phyloP scores from a whole-genome alignment of 1,140 invertebrate species.

The Megalopta genalis region DNA sequence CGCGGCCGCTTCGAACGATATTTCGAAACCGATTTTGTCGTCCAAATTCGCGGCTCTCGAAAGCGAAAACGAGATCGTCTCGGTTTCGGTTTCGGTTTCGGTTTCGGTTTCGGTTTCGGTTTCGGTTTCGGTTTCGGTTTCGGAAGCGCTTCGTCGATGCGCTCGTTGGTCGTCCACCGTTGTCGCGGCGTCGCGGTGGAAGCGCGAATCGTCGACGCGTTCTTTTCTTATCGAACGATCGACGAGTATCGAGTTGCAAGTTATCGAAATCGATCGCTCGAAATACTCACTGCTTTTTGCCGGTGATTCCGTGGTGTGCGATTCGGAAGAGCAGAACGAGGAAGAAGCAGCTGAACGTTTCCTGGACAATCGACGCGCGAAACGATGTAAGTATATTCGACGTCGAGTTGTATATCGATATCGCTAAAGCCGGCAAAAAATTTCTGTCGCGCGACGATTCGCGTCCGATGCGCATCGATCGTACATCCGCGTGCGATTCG shows the following conservation, averaged over 20 bases:
- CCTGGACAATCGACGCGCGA: constrained; percentile 9
- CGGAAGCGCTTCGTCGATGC: no score
- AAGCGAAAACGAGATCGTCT: constrained; percentile 31
- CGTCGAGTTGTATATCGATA: no score
- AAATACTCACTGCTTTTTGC: constrained; percentile 43
- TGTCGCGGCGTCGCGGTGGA: constrained; percentile 46
- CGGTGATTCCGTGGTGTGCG: not conserved
- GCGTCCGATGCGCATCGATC: no score
- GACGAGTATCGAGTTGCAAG: not conserved
- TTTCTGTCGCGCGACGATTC: no score
- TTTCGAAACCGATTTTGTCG: no score
- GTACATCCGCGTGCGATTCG: no score
- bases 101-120: no score
- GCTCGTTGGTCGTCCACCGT: not conserved
- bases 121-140: no score
- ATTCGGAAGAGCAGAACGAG: constrained; percentile 28
- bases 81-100: no score
- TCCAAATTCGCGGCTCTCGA: not conserved
- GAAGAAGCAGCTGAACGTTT: constrained; percentile 15
- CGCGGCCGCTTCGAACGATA: no score
- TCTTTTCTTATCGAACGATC: not conserved
- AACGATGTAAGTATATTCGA: no score
- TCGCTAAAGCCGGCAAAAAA: no score
- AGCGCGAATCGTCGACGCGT: constrained; percentile 4
- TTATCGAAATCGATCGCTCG: not conserved